phyloP scores from a whole-genome alignment of 2,888 invertebrate genomes.

The Dichetophora obliterata region DNA sequence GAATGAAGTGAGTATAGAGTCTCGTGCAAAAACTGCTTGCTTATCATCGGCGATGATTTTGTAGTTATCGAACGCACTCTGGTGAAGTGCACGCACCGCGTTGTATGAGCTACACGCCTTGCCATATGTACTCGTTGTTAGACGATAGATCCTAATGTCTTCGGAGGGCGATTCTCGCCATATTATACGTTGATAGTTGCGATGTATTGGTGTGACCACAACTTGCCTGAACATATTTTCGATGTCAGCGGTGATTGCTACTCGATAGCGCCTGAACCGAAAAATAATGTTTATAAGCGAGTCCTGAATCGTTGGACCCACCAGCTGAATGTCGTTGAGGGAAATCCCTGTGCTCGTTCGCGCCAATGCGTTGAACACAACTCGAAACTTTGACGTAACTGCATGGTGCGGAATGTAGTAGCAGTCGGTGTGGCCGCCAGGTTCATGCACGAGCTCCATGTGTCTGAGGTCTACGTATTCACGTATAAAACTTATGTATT shows the following conservation, averaged over 20 bases:
- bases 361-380: too few species aligned
- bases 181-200: conserved; percentile 18
- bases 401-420: too few species aligned
- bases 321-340: conserved; percentile 36
- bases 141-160: neutral
- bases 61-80: neutral
- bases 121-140: neutral
- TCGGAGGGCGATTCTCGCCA: neutral
- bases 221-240: conserved; percentile 39
- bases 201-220: neutral
- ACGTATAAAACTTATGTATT: too few species aligned
- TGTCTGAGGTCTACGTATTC: conserved; percentile 30
- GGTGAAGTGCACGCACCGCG: neutral
- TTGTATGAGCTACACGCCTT: neutral
- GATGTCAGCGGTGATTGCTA: conserved; percentile 18
- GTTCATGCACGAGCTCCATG: conserved; percentile 34
- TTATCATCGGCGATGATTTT: neutral
- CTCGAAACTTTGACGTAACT: too few species aligned
- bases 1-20: too few species aligned
- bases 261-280: too few species aligned
- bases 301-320: conserved; percentile 5
- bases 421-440: conserved; percentile 23
- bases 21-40: neutral
- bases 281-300: conserved; percentile 19
- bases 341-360: too few species aligned